Percentiles rank a stretch among this genome's conserved stretches.
phyloP scores from a whole-genome alignment of 2,888 invertebrate genomes.

The Troilus luridus region DNA sequence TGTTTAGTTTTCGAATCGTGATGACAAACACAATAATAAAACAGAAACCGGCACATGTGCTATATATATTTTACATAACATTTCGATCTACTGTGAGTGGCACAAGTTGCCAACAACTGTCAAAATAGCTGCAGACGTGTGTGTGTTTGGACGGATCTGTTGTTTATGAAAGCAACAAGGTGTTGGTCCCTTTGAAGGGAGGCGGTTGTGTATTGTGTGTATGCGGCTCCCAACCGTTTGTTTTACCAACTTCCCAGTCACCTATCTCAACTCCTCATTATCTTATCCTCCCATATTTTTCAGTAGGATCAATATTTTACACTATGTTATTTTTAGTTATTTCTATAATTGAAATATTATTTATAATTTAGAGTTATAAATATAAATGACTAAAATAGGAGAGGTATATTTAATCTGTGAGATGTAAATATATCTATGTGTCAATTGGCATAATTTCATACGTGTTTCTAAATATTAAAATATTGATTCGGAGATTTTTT shows the following conservation, averaged over 20 bases:
- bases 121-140: slow-evolving; percentile 8
- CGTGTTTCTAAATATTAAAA: too few species aligned
- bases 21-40: slow-evolving; percentile 6
- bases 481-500: too few species aligned
- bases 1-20: not conserved
- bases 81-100: slow-evolving; percentile 7
- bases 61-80: not conserved
- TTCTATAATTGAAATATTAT: not conserved
- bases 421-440: too few species aligned
- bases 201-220: not conserved
- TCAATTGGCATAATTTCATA: too few species aligned
- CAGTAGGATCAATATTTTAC: not conserved
- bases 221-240: not conserved
- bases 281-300: not conserved
- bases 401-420: too few species aligned
- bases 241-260: slow-evolving; percentile 21
- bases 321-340: not conserved
- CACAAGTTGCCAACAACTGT: slow-evolving; percentile 35
- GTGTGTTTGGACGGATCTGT: slow-evolving; percentile 3
- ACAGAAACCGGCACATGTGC: not conserved
- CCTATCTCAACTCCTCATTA: slow-evolving; percentile 27
- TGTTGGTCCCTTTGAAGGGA: slow-evolving; percentile 30
- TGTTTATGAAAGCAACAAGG: slow-evolving; percentile 35
- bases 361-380: not conserved
- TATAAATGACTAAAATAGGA: not conserved